Percentiles rank a stretch among this genome's conserved stretches.
These are phyloP conservation scores for Mormyrus proboscirostris DNA, from an alignment of 2,797 vertebrate genomes.

Conservation along the genomic window DNA sequence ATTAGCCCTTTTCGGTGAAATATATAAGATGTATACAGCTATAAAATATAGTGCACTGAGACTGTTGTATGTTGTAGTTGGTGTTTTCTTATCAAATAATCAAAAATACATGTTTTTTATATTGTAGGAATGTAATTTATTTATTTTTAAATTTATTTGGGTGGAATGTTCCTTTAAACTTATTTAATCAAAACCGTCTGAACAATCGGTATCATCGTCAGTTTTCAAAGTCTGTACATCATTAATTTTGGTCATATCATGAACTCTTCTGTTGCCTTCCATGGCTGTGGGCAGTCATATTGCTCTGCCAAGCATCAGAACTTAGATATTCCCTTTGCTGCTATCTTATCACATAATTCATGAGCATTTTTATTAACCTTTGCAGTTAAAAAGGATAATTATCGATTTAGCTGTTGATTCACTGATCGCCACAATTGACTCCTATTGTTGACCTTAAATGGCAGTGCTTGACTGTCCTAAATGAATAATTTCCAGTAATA, in stretches of 20 bases:
- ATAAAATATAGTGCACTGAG: neutral
- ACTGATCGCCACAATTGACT: neutral
- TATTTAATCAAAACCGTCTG: neutral
- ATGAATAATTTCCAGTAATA: conserved; percentile 6
- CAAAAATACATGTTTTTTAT: neutral
- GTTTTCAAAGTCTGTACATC: neutral
- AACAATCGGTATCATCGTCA: neutral
- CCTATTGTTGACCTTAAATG: neutral
- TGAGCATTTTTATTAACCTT: neutral
- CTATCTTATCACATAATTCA: neutral
- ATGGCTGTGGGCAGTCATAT: neutral
- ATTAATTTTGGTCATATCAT: neutral
- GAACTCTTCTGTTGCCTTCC: neutral
- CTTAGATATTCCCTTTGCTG: neutral
- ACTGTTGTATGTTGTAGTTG: neutral
- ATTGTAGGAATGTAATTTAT: neutral
- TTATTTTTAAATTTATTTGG: neutral
- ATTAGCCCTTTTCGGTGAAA: neutral
- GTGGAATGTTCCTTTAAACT: neutral
- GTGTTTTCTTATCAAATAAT: neutral
- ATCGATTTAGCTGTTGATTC: neutral
- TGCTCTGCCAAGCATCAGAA: neutral
- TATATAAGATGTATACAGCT: neutral
- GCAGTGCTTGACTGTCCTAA: neutral
- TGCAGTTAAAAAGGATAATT: neutral